Evolutionary conservation across 2,113 vertebrate species (phyloP).

Genomic region (Chaetodon trifascialis): DNA sequence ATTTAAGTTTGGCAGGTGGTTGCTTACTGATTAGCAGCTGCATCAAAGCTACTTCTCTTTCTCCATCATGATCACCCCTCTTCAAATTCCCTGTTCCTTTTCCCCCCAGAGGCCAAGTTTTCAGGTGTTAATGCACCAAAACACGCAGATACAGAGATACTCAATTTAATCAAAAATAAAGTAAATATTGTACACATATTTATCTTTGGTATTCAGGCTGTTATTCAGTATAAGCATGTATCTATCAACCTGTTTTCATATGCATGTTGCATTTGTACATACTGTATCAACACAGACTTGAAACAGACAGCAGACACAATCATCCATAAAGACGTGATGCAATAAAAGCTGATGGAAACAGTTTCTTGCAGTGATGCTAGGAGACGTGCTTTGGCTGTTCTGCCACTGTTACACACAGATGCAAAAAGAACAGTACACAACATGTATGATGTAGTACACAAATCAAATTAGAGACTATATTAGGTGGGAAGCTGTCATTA

Average conservation of each 20-base stretch:
- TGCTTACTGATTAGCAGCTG: conserved; percentile 51
- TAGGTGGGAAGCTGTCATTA: too few relatives aligned
- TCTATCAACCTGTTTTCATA: neutral
- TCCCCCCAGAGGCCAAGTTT: neutral
- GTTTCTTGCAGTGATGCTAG: neutral
- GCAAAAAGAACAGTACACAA: neutral
- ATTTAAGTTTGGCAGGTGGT: conserved; percentile 19
- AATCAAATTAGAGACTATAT: neutral
- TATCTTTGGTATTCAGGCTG: neutral
- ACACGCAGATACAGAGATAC: neutral
- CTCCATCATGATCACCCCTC: too few relatives aligned
- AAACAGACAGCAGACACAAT: neutral
- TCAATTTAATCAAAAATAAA: too few relatives aligned
- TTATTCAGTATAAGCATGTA: neutral
- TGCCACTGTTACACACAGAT: too few relatives aligned
- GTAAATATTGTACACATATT: neutral
- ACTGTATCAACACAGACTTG: neutral
- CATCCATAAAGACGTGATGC: neutral
- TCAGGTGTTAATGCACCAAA: neutral
- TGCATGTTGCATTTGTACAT: neutral
- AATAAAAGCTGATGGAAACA: neutral
- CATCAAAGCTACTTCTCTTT: conserved; percentile 31
- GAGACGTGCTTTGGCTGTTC: neutral
- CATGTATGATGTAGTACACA: neutral
- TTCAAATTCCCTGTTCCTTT: neutral